phyloP scores from a whole-genome alignment of 1,140 invertebrate genomes.

The Drosophila azteca region DNA sequence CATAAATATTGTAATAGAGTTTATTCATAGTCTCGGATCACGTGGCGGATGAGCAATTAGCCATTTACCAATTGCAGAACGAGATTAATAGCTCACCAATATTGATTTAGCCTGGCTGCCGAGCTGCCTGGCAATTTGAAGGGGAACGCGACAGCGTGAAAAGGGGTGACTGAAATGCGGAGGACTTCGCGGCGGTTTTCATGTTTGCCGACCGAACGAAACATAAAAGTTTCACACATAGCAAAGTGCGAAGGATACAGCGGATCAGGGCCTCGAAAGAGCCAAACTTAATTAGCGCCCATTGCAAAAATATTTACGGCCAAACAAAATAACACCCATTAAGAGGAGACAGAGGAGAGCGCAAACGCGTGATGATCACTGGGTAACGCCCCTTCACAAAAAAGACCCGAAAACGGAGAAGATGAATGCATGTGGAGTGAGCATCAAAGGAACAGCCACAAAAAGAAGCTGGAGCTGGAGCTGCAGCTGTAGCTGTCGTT shows the following conservation, averaged over 20 bases:
- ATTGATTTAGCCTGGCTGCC: slow-evolving; percentile 3
- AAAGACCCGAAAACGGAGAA: slow-evolving; percentile 38
- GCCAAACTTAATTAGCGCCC: slow-evolving; percentile 81
- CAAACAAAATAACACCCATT: slow-evolving; percentile 83
- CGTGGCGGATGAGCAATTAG: slow-evolving; percentile 45
- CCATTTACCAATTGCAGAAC: slow-evolving; percentile 20
- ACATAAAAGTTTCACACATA: slow-evolving; percentile 81
- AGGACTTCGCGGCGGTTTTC: slow-evolving; percentile 62
- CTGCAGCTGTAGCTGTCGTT: not conserved
- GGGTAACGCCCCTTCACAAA: slow-evolving; percentile 79
- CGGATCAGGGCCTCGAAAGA: slow-evolving; percentile 46
- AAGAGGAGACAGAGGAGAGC: slow-evolving; percentile 47
- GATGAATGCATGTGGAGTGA: not conserved
- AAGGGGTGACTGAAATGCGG: not conserved
- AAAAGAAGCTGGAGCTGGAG: slow-evolving; percentile 2
- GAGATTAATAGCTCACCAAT: slow-evolving; percentile 22
- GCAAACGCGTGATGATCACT: slow-evolving; percentile 83
- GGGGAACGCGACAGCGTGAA: not conserved
- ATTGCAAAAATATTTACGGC: slow-evolving; percentile 82
- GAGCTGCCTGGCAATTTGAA: not conserved
- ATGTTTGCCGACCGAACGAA: slow-evolving; percentile 74
- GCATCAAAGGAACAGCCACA: slow-evolving; percentile 14
- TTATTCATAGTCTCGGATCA: slow-evolving; percentile 38
- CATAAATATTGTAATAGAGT: not conserved
- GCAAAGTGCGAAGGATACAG: slow-evolving; percentile 80